Conservation (phyloP, 2,888 invertebrate species). For the Acleris holmiana region DNA sequence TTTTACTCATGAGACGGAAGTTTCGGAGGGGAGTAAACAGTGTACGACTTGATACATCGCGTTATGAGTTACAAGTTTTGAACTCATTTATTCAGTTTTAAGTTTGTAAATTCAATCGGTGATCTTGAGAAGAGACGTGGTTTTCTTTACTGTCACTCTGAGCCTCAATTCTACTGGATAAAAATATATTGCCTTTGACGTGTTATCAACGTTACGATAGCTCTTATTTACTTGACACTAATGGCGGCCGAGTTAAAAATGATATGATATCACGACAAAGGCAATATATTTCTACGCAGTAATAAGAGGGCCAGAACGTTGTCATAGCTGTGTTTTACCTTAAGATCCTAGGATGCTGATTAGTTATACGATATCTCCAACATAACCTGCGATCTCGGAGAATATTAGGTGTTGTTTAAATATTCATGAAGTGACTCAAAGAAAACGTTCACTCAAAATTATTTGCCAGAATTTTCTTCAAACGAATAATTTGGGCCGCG, state of each 20-base stretch:
- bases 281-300: too few species aligned
- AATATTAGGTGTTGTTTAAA: constrained; percentile 34
- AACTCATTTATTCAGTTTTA: not conserved
- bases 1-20: constrained; percentile 56
- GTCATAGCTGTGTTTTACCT: too few species aligned
- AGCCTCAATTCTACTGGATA: too few species aligned
- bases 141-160: too few species aligned
- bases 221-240: too few species aligned
- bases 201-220: too few species aligned
- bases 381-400: constrained; percentile 8
- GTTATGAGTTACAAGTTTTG: not conserved
- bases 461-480: constrained; percentile 41
- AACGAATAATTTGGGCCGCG: constrained; percentile 44
- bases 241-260: too few species aligned
- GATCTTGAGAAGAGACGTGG: too few species aligned
- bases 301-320: too few species aligned
- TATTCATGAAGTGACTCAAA: constrained; percentile 35
- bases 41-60: not conserved
- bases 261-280: too few species aligned
- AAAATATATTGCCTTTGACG: too few species aligned
- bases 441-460: constrained; percentile 39
- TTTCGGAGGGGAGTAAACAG: constrained; percentile 37
- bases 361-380: constrained; percentile 12
- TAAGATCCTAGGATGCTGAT: not conserved
- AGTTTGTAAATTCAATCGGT: too few species aligned